phyloP scores from a whole-genome alignment of 2,888 invertebrate species.

The Halocaridina rubra region DNA sequence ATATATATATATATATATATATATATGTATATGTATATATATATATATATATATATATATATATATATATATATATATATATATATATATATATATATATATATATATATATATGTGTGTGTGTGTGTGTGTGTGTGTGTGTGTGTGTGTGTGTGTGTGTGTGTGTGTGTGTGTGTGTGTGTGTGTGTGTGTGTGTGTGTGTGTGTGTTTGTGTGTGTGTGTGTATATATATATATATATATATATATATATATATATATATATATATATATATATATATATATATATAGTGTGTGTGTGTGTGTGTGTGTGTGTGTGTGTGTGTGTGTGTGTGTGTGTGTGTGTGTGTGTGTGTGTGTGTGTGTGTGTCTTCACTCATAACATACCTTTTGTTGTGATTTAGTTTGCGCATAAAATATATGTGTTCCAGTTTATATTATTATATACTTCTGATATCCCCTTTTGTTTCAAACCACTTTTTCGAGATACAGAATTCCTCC shows the following conservation, averaged over 20 bases:
- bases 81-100: conserved; percentile 8
- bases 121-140: background rate
- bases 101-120: background rate
- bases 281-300: background rate
- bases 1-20: too few species aligned
- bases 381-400: too few species aligned
- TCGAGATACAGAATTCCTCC: too few species aligned
- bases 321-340: background rate
- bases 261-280: conserved; percentile 4
- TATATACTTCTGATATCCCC: too few species aligned
- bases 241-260: conserved; percentile 1
- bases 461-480: too few species aligned
- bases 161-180: background rate
- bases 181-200: background rate
- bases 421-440: too few species aligned
- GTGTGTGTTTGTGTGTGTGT: background rate
- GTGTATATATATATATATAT: background rate
- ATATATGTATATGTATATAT: background rate
- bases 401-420: too few species aligned
- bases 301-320: background rate
- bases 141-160: background rate
- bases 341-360: background rate
- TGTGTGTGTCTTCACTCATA: background rate
- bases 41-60: background rate
- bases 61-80: background rate